Evolutionary conservation across 2,888 invertebrate genomes (phyloP).

Genomic region (Drosophila cracens): DNA sequence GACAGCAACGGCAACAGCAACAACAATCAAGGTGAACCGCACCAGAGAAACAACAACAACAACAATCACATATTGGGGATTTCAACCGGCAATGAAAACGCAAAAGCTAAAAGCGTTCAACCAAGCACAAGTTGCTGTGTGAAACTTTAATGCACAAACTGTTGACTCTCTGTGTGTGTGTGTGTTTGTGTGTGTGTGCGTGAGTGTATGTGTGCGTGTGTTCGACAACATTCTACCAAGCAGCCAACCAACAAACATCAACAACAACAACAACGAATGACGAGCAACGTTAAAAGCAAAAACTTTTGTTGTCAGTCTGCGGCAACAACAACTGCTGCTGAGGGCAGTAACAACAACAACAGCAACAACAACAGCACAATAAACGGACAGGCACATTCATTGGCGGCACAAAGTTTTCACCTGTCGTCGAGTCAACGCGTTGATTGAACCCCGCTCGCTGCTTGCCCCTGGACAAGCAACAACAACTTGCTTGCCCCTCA

Average conservation of each 20-base stretch:
- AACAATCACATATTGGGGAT: constrained; percentile 29
- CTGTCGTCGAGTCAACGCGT: constrained; percentile 70
- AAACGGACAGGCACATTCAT: constrained; percentile 58
- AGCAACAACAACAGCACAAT: constrained; percentile 19
- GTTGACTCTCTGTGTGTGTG: constrained; percentile 37
- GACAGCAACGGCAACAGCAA: constrained; percentile 53
- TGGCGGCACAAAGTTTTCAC: constrained; percentile 72
- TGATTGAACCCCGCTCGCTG: constrained; percentile 67
- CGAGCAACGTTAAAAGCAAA: constrained; percentile 47
- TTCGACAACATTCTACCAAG: constrained; percentile 53
- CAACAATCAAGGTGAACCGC: constrained; percentile 47
- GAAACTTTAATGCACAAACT: constrained; percentile 74
- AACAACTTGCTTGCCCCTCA: constrained; percentile 1
- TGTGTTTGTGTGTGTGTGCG: constrained; percentile 35
- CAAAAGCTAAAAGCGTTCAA: constrained; percentile 67
- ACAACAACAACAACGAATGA: constrained; percentile 45
- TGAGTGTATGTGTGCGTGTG: constrained; percentile 30
- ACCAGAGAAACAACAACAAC: constrained; percentile 27
- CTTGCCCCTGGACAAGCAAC: not conserved
- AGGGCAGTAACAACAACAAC: constrained; percentile 38
- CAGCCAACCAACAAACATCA: constrained; percentile 69
- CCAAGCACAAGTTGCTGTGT: constrained; percentile 61
- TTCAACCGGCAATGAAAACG: constrained; percentile 41
- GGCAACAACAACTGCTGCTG: constrained; percentile 52
- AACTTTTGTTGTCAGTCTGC: constrained; percentile 69